Evolutionary conservation across 2,113 vertebrate species (phyloP), one percentile per base, ranked within the genome.

Genomic region (Platycercus adscitus): DNA sequence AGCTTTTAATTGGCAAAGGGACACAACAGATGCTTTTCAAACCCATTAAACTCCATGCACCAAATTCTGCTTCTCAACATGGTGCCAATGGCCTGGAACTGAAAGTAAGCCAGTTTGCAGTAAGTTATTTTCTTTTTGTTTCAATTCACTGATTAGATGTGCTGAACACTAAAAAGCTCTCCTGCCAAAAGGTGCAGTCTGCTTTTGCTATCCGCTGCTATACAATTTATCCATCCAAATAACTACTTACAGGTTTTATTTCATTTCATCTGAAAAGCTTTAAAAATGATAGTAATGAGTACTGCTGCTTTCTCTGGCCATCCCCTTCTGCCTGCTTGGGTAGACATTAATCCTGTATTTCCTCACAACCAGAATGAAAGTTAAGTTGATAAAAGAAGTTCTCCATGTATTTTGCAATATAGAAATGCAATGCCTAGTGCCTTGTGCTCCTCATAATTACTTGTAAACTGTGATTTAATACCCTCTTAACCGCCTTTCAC

Each of bases 391-490:
- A 93, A 91, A 89, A 87, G 47, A 85, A 68, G 55, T 29, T 85
- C 70, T 44, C 7, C 4, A 4, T 17, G 9, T 53, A 61, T 65
- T 80, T 79, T 82, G 11, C n/a, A 55, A 66, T 16, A 73, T 80
- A 77, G 81, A 93, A 91, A 77, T 43, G 49, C 17, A 76, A 26
- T 39, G 18, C 23, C n/a, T 56, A 11, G n/a, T 55, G 43, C 58
- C 20, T 66, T 73, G 37, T 76, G 77, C 91, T 58, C 37, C 25
- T 73, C 53, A 2, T 80, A 94, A 96, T 70, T 64, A 83, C 58
- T 81, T 88, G 35, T 89, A 91, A 96, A 89, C 50, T 50, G 15
- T 47, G 63, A 83, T 86, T 93, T 86, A 93, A 91, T 82, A 88
- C 17, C 28, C 78, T 93, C 49, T 80, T 73, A 79, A 60, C 10